phyloP scores from a whole-genome alignment of 2,113 vertebrate genomes.

The Chrysemys picta region DNA sequence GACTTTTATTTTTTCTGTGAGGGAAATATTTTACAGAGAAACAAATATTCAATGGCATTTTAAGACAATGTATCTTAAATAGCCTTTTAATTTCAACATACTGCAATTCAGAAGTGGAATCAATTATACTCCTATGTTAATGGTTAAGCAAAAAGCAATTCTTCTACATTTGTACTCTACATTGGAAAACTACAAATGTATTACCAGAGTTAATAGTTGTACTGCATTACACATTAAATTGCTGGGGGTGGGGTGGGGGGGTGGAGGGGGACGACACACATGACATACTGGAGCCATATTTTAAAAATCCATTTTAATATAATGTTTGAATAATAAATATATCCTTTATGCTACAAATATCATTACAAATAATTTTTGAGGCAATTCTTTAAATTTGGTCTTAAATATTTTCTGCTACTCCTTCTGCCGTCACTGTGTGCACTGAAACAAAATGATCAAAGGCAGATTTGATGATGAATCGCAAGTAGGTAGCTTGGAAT shows the following conservation, averaged over 20 bases:
- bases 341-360: neutral
- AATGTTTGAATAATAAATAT: neutral
- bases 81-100: neutral
- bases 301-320: constrained; percentile 23
- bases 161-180: neutral
- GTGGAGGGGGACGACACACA: neutral
- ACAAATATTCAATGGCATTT: neutral
- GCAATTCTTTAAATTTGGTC: neutral
- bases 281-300: neutral
- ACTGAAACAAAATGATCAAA: constrained; percentile 94
- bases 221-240: neutral
- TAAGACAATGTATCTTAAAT: neutral
- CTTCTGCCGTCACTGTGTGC: constrained; percentile 87
- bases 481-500: constrained; percentile 85
- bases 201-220: neutral
- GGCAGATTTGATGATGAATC: constrained; percentile 90
- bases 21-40: neutral
- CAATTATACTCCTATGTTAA: neutral
- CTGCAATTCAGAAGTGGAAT: neutral
- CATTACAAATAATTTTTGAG: neutral
- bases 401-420: constrained; percentile 51
- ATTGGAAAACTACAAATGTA: neutral
- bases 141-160: neutral
- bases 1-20: neutral
- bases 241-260: neutral